Conservation (phyloP, 2,888 invertebrate species). For the Himalopsyche anomala region DNA sequence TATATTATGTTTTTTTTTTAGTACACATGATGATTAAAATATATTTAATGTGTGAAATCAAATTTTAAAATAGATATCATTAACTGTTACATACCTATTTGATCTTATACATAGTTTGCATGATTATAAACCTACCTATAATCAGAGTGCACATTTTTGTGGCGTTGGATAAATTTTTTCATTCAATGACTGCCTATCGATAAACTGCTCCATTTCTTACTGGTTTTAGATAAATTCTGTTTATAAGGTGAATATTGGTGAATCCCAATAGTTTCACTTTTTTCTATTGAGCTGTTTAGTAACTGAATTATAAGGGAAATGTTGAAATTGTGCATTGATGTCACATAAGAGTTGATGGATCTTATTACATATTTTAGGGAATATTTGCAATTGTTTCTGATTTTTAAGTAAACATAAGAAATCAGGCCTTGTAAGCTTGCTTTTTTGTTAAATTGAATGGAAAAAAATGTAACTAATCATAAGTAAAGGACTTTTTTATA, state of each 20-base stretch:
- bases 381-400: neutral
- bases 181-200: too few species aligned
- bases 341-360: too few species aligned
- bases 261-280: too few species aligned
- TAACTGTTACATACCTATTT: neutral
- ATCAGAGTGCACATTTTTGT: neutral
- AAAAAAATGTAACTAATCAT: constrained; percentile 23
- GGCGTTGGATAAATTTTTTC: neutral
- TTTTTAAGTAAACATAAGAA: neutral
- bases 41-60: too few species aligned
- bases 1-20: too few species aligned
- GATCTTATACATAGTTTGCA: constrained; percentile 27
- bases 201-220: too few species aligned
- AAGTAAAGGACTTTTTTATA: constrained; percentile 37
- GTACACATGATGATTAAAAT: too few species aligned
- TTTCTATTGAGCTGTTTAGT: too few species aligned
- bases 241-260: too few species aligned
- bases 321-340: too few species aligned
- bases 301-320: too few species aligned
- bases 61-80: neutral
- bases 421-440: constrained; percentile 32
- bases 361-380: neutral
- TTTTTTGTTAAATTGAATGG: constrained; percentile 21
- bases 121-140: neutral
- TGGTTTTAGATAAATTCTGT: too few species aligned